A percentile compares a stretch with the other conserved stretches of the same genome.
These are phyloP conservation scores for Aldabrachelys gigantea DNA, from an alignment of 2,113 vertebrate species.

Conservation along the genomic window DNA sequence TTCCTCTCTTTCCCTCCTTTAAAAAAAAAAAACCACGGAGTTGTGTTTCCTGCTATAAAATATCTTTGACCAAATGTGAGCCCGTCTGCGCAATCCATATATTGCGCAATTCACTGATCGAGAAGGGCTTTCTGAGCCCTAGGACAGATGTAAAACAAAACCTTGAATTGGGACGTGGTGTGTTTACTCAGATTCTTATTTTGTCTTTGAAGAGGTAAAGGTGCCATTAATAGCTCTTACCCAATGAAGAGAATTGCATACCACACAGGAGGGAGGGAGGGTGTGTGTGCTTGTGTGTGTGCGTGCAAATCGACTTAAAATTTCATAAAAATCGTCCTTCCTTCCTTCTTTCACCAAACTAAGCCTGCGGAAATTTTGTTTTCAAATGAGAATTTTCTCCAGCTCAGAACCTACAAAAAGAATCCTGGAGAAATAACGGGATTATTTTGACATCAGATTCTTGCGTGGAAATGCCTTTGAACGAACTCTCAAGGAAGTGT, in stretches of 20 bases:
- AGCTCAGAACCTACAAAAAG: background rate
- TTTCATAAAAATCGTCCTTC: background rate
- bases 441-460: background rate
- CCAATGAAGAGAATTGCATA: no score
- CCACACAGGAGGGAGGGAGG: no score
- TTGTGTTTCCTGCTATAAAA: background rate
- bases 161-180: background rate
- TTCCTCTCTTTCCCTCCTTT: background rate
- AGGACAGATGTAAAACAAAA: background rate
- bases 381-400: background rate
- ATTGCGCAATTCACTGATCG: background rate
- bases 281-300: no score
- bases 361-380: background rate
- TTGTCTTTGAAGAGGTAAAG: background rate
- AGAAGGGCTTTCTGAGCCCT: background rate
- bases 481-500: background rate
- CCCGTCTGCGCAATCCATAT: background rate
- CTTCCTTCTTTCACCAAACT: background rate
- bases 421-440: background rate
- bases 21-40: background rate
- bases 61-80: background rate
- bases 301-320: background rate
- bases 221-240: background rate
- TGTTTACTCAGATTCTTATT: background rate
- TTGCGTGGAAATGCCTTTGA: background rate